A percentile compares a stretch with the other conserved stretches of the same genome.
Conservation (phyloP, 2,888 invertebrate species). For the Apotomis capreana region DNA sequence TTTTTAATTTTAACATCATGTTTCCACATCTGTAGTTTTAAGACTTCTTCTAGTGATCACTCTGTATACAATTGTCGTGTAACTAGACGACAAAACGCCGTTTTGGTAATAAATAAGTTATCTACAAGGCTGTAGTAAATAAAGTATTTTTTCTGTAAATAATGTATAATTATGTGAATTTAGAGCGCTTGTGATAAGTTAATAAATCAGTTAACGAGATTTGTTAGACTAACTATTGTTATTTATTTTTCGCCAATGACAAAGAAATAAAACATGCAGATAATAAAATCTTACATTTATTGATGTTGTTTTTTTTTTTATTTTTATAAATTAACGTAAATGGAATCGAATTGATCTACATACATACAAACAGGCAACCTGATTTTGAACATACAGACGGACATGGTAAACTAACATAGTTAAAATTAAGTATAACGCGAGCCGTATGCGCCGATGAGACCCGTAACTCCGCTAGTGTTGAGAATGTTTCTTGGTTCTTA, state of each 20-base stretch:
- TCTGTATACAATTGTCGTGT: neutral
- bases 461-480: conserved; percentile 55
- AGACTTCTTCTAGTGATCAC: neutral
- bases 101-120: conserved; percentile 9
- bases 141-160: conserved; percentile 69
- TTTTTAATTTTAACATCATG: too few species aligned
- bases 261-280: conserved; percentile 67
- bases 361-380: conserved; percentile 67
- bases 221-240: conserved; percentile 37
- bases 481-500: conserved; percentile 53
- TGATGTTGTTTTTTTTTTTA: conserved; percentile 67
- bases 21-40: neutral
- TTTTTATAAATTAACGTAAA: conserved; percentile 71
- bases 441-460: conserved; percentile 54
- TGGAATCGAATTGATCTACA: conserved; percentile 72
- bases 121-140: conserved; percentile 57
- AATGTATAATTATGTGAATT: conserved; percentile 75
- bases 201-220: conserved; percentile 41
- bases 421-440: conserved; percentile 51
- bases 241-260: conserved; percentile 45
- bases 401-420: conserved; percentile 58
- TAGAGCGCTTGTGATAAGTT: conserved; percentile 56
- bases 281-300: conserved; percentile 77
- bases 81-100: conserved; percentile 8
- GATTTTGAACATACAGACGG: conserved; percentile 72